Conservation (phyloP, 2,797 vertebrate genomes). For the Neopelma chrysocephalum region DNA sequence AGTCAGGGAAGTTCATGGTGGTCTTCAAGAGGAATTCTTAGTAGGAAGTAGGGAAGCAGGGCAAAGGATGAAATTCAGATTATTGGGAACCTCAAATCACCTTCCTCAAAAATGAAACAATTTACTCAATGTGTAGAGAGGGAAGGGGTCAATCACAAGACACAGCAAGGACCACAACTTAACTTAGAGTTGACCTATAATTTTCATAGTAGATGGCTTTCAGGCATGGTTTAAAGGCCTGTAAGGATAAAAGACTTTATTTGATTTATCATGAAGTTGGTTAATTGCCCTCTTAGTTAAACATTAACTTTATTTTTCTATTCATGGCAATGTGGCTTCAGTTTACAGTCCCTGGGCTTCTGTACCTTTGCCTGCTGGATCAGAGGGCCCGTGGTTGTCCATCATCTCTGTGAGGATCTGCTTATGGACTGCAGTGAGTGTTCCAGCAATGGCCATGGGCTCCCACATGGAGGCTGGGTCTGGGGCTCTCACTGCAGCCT, state of each 20-base stretch:
- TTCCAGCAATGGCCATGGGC: not conserved
- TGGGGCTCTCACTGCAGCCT: not conserved
- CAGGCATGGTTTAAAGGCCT: not conserved
- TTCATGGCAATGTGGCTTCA: not conserved
- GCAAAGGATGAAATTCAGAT: not conserved
- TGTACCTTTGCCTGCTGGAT: not conserved
- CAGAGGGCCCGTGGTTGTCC: rapidly evolving
- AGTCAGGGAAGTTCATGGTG: not conserved
- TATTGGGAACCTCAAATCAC: not conserved
- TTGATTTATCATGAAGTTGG: not conserved
- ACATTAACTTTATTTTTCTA: not conserved
- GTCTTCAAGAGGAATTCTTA: not conserved
- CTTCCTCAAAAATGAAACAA: not conserved
- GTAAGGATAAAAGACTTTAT: not conserved
- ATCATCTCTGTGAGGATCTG: not conserved
- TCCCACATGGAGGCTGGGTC: not conserved
- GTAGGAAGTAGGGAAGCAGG: not conserved
- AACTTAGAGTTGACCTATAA: not conserved
- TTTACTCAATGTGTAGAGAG: not conserved
- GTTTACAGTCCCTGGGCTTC: not conserved
- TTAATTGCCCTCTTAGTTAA: not conserved
- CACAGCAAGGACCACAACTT: not conserved
- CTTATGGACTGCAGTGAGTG: not conserved
- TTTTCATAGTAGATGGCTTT: not conserved
- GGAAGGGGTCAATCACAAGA: not conserved